Base-by-base conservation (phyloP, 2,888 invertebrate genomes). In the Clunio marinus region DNA sequence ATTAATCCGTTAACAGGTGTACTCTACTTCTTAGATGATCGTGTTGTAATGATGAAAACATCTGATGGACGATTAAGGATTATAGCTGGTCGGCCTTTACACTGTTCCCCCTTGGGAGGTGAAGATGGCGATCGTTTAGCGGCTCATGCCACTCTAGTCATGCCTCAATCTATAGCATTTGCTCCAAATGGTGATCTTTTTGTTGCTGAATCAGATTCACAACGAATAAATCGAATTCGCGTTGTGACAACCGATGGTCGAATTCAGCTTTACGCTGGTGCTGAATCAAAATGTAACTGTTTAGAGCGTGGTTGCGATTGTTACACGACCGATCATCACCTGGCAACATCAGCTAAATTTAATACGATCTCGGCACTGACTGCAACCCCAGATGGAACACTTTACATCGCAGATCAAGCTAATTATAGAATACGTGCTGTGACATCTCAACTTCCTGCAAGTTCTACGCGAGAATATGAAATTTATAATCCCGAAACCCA, bases 391-490 rank as follows among this genome's bases (percentile, higher is more conserved):
- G 94, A 96, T 75, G 95, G 96, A 0, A 88, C 93, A 24, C 88
- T 99, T 0, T 94, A 97, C 73, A 91, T 99, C 65, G 94, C 96
- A 1, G 98, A 99, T 77, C 94, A 96, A 80, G 96, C 91, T 0
- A 92, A 92, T 75, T 91, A 92, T 74, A 84, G 93, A 73, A 91
- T 93, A 66, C 83, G 93, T 46, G 92, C 92, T 0, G 91, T 93
- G 0, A 91, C 89, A 85, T 91, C 93, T 0, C 91, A 91, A 73
- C 92, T 93, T 70, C 93, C 93, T 0, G 89, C 92, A 0, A 91
- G 90, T 73, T 84, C 86, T 1, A 84, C 89, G 0, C 82, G 93
- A 55, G 92, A 93, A 75, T 98, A 96, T 76, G 93, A 96, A 77
- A 94, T 99, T 69, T 93, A 92, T 74, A 93, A 95, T 0, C 93